Evolutionary conservation across 2,888 invertebrate species (phyloP).

Genomic region (Mellilla xanthometata): DNA sequence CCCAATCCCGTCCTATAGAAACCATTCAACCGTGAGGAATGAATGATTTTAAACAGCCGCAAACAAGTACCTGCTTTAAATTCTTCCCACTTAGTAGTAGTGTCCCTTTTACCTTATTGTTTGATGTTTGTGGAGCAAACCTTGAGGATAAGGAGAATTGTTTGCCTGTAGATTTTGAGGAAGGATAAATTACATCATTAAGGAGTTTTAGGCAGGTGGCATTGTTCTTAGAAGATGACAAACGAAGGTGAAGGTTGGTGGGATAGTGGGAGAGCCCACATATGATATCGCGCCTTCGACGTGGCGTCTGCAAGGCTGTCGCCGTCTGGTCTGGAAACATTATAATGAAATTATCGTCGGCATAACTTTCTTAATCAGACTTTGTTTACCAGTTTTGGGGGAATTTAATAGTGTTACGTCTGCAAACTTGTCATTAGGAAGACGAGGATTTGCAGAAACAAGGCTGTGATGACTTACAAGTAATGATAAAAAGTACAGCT

Average conservation of each 20-base stretch:
- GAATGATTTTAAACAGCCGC: constrained; percentile 64
- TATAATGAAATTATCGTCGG: constrained; percentile 7
- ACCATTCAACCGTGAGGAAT: constrained; percentile 66
- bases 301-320: constrained; percentile 25
- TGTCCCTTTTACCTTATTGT: constrained; percentile 35
- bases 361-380: constrained; percentile 6
- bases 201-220: constrained; percentile 1
- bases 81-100: constrained; percentile 44
- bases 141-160: constrained; percentile 14
- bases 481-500: too few relatives aligned
- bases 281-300: constrained; percentile 3
- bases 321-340: constrained; percentile 19
- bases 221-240: constrained; percentile 5
- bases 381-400: not conserved
- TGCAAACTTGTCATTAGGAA: not conserved
- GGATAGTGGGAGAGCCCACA: constrained; percentile 28
- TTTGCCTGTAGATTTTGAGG: constrained; percentile 14
- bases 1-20: constrained; percentile 56
- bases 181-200: not conserved
- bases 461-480: too few relatives aligned
- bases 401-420: not conserved
- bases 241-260: constrained; percentile 25
- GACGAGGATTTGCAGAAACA: too few relatives aligned
- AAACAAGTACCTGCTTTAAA: constrained; percentile 60
- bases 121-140: constrained; percentile 28